Conservation (phyloP, 2,113 vertebrate genomes). For the Bubo bubo region DNA sequence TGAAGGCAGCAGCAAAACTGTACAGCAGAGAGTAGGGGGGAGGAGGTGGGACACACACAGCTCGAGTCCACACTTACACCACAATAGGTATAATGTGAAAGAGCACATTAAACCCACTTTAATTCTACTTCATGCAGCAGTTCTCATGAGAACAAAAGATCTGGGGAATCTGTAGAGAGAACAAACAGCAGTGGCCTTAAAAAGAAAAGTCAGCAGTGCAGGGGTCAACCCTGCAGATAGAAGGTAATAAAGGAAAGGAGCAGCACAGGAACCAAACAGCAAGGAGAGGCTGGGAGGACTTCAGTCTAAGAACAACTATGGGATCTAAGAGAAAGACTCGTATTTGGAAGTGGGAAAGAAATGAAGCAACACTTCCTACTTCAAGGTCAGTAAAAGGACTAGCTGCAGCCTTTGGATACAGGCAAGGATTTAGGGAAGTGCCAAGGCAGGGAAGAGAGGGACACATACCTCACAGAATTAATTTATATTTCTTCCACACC, state of each 20-base stretch:
- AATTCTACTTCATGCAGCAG: neutral
- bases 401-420: neutral
- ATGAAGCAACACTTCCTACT: constrained; percentile 15
- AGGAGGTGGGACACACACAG: neutral
- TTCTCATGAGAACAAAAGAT: neutral
- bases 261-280: neutral
- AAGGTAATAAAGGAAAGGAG: neutral
- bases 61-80: neutral
- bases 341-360: neutral
- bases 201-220: neutral
- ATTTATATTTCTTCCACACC: constrained; percentile 12
- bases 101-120: neutral
- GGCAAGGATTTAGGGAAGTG: neutral
- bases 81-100: accelerated
- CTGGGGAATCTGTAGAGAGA: neutral
- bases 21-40: neutral
- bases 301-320: neutral
- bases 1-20: neutral
- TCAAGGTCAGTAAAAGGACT: neutral
- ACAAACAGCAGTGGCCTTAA: neutral
- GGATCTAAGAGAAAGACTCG: neutral
- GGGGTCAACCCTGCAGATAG: neutral
- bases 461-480: neutral
- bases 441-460: constrained; percentile 22
- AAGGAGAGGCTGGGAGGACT: neutral